phyloP scores from a whole-genome alignment of 2,797 vertebrate genomes.

The Graptemys geographica region DNA sequence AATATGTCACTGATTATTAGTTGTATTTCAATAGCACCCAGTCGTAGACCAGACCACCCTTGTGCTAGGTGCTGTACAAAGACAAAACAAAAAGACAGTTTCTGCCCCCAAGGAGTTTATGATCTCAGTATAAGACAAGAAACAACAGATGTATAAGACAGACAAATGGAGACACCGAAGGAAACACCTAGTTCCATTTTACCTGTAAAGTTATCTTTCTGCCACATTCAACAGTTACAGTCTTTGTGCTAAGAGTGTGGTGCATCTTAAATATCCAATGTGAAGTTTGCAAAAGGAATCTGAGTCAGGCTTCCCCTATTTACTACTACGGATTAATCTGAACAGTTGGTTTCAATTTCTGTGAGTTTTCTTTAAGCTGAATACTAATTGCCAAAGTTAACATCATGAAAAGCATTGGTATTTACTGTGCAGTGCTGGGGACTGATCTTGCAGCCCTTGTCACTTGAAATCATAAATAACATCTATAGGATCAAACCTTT shows the following conservation, averaged over 20 bases:
- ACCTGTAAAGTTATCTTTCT: background rate
- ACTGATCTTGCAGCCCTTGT: background rate
- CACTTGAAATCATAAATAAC: fast-evolving
- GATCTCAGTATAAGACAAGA: background rate
- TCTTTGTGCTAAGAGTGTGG: fast-evolving
- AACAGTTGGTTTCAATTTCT: background rate
- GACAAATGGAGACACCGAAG: background rate
- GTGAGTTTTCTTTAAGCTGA: background rate
- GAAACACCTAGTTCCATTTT: background rate
- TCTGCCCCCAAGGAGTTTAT: background rate
- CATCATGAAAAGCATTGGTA: background rate
- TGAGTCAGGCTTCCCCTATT: background rate
- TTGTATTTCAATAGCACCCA: background rate
- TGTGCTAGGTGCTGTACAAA: background rate
- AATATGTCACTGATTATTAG: background rate
- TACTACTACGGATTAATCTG: background rate
- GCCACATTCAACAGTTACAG: background rate
- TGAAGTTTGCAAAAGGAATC: background rate
- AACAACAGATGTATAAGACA: background rate
- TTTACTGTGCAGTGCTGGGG: background rate
- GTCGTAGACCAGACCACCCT: background rate
- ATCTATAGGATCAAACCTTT: background rate
- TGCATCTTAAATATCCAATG: background rate
- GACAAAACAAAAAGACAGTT: fast-evolving
- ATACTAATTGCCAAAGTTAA: background rate